Conservation (phyloP, 1,140 invertebrate genomes). For the Episyrphus balteatus region DNA sequence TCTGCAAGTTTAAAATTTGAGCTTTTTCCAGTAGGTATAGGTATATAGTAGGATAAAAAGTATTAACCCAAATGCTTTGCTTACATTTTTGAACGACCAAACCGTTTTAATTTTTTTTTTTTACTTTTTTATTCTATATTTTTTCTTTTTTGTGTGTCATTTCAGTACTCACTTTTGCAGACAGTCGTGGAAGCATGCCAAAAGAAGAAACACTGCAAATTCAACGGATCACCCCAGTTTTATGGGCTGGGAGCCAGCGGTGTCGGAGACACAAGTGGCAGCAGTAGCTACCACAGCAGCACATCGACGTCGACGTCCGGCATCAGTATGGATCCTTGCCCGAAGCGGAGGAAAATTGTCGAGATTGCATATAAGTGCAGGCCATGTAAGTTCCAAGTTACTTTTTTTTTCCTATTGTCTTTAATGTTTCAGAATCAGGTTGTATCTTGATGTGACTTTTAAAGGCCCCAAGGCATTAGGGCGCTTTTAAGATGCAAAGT, state of each 20-base stretch:
- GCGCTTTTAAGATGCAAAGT: too few relatives aligned
- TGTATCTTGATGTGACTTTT: too few relatives aligned
- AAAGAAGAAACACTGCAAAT: conserved; percentile 78
- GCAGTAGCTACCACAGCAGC: conserved; percentile 30
- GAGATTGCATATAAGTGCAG: conserved; percentile 90
- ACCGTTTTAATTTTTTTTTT: too few relatives aligned
- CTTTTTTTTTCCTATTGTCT: background rate
- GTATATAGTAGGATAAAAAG: too few relatives aligned
- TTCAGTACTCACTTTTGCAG: conserved; percentile 82
- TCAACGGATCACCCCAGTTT: conserved; percentile 66
- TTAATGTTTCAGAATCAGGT: too few relatives aligned
- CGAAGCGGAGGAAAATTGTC: conserved; percentile 73
- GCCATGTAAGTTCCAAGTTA: conserved; percentile 68
- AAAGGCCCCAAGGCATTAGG: too few relatives aligned
- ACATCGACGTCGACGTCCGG: conserved; percentile 22
- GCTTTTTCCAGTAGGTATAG: too few relatives aligned
- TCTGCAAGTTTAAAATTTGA: too few relatives aligned
- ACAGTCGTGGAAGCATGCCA: conserved; percentile 84
- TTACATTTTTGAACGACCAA: too few relatives aligned
- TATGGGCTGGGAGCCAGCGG: conserved; percentile 49
- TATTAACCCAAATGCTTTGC: too few relatives aligned
- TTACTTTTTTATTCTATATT: too few relatives aligned
- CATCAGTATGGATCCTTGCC: conserved; percentile 62
- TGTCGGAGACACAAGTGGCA: conserved; percentile 27
- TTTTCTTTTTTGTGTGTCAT: conserved; percentile 9